Conservation (phyloP, 1,140 invertebrate species). For the Antheraea pernyi region DNA sequence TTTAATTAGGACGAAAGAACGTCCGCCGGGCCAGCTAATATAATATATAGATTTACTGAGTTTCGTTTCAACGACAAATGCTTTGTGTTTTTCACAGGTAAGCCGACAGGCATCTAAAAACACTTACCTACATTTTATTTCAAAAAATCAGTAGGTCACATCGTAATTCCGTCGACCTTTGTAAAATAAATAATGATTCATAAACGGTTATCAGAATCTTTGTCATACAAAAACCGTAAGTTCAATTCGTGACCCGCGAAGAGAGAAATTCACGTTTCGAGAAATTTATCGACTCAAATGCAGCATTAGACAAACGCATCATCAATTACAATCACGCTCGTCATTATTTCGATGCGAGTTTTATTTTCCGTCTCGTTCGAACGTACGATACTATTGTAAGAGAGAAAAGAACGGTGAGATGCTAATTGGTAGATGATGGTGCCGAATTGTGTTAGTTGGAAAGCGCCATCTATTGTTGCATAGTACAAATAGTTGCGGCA, state of each 20-base stretch:
- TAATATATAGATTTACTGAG: no score
- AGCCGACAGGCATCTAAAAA: no score
- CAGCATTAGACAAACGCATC: constrained; percentile 67
- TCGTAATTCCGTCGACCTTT: background rate
- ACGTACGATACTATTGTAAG: constrained; percentile 9
- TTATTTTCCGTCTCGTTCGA: constrained; percentile 33
- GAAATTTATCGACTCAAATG: constrained; percentile 53
- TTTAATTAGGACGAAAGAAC: no score
- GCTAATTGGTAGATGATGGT: constrained; percentile 73
- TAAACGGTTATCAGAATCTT: background rate
- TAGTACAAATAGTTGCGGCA: constrained; percentile 68
- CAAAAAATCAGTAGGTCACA: no score
- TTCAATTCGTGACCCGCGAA: constrained; percentile 53
- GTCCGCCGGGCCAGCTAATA: no score
- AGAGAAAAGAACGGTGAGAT: constrained; percentile 35
- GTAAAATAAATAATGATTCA: background rate
- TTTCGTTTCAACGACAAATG: no score
- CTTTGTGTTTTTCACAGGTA: no score
- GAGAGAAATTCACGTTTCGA: constrained; percentile 54
- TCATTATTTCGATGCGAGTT: constrained; percentile 47
- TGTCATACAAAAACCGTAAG: background rate
- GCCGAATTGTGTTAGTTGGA: constrained; percentile 61
- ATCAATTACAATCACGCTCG: constrained; percentile 75
- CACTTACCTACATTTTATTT: no score
- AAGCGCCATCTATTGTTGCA: constrained; percentile 76